Evolutionary conservation across 1,140 invertebrate species (phyloP), one percentile per base, ranked within the genome.

Genomic region (Psilanteris sp.): DNA sequence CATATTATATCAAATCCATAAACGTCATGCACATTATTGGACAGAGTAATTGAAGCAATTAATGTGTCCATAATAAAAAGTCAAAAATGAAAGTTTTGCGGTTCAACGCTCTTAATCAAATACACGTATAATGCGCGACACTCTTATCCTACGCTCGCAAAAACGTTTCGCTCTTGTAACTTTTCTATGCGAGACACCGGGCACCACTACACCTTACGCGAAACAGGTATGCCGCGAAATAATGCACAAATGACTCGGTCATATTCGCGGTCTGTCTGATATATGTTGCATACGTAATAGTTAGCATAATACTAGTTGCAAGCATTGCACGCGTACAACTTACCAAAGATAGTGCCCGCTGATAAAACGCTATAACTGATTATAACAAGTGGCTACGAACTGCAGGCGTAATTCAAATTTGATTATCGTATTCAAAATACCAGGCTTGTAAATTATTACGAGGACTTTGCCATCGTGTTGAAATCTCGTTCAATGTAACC

Each of bases 261-360:
- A 59, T 70, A 67, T 59, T 70, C 27, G 64, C 34, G 34, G 41
- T 48, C 20, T 43, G 44, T 36, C 61, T 32, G 52, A 50, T 70
- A 59, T 52, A 70, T 50, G 64, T 59, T 50, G 41, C 43, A n/a
- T 43, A 55, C 41, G 64, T 68, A 70, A 70, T 68, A 68, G 64
- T 68, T 70, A 59, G 64, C 64, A 52, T 70, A 70, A 52, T 59
- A 59, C 54, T 27, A 32, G 54, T 70, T 27, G 26, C 10, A 13
- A 39, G 22, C 31, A 39, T 46, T 29, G 13, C 54, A 43, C 10
- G 26, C 18, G 14, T 43, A 20, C 52, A 39, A 68, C 31, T 54
- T 68, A 14, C 26, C 26, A 10, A 10, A 55, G 62, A 67, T 67
- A 67, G 48, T 54, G 48, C 20, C 29, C 34, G 26, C 32, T 32